Conservation (phyloP, 2,113 vertebrate species). For the Vulpes vulpes region DNA sequence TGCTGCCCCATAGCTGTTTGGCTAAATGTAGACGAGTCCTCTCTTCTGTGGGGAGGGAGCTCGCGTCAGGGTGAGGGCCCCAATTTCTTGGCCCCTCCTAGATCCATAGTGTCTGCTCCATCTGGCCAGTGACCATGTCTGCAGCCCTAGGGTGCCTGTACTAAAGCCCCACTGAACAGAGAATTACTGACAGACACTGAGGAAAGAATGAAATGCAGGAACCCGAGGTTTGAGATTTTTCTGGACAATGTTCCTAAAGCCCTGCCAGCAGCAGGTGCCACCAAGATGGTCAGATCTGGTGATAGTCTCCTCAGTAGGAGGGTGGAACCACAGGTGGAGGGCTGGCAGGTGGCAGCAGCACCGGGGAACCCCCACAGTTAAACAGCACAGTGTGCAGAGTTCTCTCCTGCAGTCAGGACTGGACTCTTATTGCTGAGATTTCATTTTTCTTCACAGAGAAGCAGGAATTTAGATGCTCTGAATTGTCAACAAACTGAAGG, state of each 20-base stretch:
- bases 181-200: neutral
- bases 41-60: neutral
- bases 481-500: neutral
- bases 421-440: neutral
- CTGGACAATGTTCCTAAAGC: fast-evolving
- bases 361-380: fast-evolving
- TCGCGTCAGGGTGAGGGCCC: neutral
- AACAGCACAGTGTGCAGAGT: neutral
- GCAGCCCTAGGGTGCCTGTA: neutral
- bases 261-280: fast-evolving
- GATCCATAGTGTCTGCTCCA: neutral
- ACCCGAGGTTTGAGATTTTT: neutral
- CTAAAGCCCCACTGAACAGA: neutral
- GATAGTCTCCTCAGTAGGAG: too few relatives aligned
- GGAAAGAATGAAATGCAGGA: neutral
- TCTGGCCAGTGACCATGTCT: too few relatives aligned
- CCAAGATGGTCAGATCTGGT: fast-evolving
- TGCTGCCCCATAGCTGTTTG: neutral
- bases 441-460: neutral
- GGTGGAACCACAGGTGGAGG: neutral
- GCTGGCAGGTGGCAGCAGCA: fast-evolving
- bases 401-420: fast-evolving
- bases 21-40: neutral
- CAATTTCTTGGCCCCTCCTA: neutral
- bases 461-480: neutral